A percentile compares a stretch with the other conserved stretches of the same genome.
Conservation (phyloP, 92 coral and sea anemone species). For the Epizoanthus rinbou region DNA sequence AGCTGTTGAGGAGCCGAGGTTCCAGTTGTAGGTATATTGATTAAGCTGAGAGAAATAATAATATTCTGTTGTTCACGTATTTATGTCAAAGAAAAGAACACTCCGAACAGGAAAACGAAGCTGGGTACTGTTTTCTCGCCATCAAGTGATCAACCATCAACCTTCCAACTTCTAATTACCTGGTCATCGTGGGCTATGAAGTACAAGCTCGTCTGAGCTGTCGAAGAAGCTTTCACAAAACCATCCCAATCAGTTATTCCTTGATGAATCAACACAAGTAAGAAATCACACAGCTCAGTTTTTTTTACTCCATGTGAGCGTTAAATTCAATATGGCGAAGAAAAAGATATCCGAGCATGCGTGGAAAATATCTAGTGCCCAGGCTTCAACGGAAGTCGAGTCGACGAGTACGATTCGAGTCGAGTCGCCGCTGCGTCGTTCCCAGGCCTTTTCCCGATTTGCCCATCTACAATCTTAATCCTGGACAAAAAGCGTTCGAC, state of each 20-base stretch:
- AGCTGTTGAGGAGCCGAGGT: conserved; percentile 55
- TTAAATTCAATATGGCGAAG: conserved; percentile 33
- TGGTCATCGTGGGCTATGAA: conserved; percentile 20
- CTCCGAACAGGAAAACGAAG: neutral
- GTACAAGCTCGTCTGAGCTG: conserved; percentile 25
- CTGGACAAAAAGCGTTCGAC: no score
- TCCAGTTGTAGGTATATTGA: conserved; percentile 42
- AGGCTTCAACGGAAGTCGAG: no score
- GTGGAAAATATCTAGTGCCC: conserved; percentile 12
- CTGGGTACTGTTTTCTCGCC: neutral
- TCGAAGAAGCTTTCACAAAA: neutral
- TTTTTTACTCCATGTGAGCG: conserved; percentile 17
- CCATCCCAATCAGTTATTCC: neutral
- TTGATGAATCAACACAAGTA: conserved; percentile 19
- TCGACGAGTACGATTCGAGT: no score
- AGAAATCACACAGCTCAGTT: neutral
- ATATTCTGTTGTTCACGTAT: neutral
- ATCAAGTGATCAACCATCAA: no score
- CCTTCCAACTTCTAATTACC: conserved; percentile 2
- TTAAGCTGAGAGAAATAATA: conserved; percentile 15
- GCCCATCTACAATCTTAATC: no score
- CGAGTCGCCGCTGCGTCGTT: no score
- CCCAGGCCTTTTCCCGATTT: no score
- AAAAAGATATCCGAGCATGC: conserved; percentile 11
- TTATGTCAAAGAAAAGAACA: conserved; percentile 13